phyloP scores from a whole-genome alignment of 2,888 invertebrate species.

The Synanthedon myopaeformis region DNA sequence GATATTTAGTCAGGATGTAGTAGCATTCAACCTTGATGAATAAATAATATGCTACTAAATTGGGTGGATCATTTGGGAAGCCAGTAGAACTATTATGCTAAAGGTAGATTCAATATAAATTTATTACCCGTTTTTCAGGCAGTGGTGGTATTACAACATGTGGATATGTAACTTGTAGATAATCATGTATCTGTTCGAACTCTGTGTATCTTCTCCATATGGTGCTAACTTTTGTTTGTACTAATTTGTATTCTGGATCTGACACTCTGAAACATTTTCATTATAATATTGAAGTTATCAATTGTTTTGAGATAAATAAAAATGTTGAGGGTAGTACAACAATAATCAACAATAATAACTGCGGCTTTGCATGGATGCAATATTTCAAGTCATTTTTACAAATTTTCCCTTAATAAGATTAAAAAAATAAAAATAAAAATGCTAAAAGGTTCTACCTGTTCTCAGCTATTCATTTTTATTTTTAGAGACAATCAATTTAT shows the following conservation, averaged over 20 bases:
- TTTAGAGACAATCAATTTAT: too few relatives aligned
- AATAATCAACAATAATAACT: too few relatives aligned
- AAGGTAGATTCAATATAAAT: too few relatives aligned
- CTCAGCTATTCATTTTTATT: too few relatives aligned
- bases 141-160: slow-evolving; percentile 83
- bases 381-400: too few relatives aligned
- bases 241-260: slow-evolving; percentile 72
- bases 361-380: too few relatives aligned
- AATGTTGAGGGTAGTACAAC: too few relatives aligned
- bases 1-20: background rate
- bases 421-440: too few relatives aligned
- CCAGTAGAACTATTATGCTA: background rate
- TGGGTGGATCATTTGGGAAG: background rate
- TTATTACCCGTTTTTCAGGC: slow-evolving; percentile 78
- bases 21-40: background rate
- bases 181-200: slow-evolving; percentile 83
- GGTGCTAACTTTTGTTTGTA: slow-evolving; percentile 73
- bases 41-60: background rate
- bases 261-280: slow-evolving; percentile 66
- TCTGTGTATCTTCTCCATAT: slow-evolving; percentile 87
- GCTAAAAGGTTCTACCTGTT: too few relatives aligned
- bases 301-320: background rate
- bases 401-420: too few relatives aligned
- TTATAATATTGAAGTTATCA: background rate
- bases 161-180: slow-evolving; percentile 83